Conservation (phyloP, 2,888 invertebrate genomes). For the Harpalus rufipes region DNA sequence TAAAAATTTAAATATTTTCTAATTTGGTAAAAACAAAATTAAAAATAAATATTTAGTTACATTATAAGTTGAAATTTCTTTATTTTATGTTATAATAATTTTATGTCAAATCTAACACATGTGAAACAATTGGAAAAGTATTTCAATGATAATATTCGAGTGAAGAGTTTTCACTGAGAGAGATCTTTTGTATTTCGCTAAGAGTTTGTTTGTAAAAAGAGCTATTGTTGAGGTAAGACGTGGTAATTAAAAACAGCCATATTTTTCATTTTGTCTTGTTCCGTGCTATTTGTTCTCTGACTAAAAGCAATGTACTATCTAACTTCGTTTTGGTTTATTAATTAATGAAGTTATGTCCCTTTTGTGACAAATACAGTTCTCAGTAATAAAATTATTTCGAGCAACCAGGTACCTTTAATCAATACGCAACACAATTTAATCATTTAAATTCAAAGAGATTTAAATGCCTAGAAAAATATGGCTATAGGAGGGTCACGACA, state of each 20-base stretch:
- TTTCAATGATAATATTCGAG: not conserved
- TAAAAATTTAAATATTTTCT: too few species aligned
- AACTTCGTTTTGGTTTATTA: conserved; percentile 67
- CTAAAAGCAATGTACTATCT: conserved; percentile 40
- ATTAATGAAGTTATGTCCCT: conserved; percentile 65
- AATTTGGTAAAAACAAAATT: too few species aligned
- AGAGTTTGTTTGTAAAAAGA: conserved; percentile 30
- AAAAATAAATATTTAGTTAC: too few species aligned
- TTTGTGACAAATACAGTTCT: conserved; percentile 67
- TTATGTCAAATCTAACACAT: too few species aligned
- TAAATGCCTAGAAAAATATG: conserved; percentile 3
- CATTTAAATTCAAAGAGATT: not conserved
- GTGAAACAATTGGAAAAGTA: not conserved
- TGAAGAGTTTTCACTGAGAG: conserved; percentile 2
- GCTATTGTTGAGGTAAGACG: conserved; percentile 38
- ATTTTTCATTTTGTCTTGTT: conserved; percentile 44
- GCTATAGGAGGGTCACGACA: too few species aligned
- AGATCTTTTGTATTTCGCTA: conserved; percentile 21
- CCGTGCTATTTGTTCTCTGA: conserved; percentile 19
- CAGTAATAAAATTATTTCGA: conserved; percentile 58
- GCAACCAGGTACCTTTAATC: conserved; percentile 30
- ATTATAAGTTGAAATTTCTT: too few species aligned
- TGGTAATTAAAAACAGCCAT: conserved; percentile 46
- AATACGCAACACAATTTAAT: conserved; percentile 28
- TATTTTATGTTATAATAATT: too few species aligned